Evolutionary conservation across 2,113 vertebrate genomes (phyloP).

Genomic region (Cyphomyrus plagiostoma): DNA sequence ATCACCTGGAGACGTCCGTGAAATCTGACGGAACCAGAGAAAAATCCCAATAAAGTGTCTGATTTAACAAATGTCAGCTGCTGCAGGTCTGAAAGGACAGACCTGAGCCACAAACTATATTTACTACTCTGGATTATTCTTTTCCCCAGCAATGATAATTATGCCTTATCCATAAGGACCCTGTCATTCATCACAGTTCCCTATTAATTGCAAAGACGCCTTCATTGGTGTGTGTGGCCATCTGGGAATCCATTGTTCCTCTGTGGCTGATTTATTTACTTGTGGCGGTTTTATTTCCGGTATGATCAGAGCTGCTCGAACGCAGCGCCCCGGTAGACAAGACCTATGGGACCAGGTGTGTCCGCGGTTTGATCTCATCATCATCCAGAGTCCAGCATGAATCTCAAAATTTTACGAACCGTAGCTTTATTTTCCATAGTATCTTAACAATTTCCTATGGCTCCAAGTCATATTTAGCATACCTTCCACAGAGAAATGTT

Average conservation of each 20-base stretch:
- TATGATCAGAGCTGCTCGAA: background rate
- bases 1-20: background rate
- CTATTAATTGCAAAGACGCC: background rate
- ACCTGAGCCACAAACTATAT: background rate
- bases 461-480: background rate
- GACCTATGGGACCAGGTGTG: no score
- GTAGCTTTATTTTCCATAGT: background rate
- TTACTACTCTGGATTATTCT: background rate
- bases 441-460: background rate
- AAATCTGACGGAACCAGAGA: background rate
- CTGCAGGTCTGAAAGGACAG: background rate
- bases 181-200: slow-evolving; percentile 5
- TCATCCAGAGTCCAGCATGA: background rate
- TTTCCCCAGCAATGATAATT: background rate
- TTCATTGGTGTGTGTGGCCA: background rate
- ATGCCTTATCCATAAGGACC: background rate
- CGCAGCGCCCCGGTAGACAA: background rate
- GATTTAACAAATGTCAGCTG: slow-evolving; percentile 4
- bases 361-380: background rate
- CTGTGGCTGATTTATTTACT: background rate
- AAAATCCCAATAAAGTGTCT: background rate
- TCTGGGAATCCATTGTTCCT: background rate
- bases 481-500: background rate
- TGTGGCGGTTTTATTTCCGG: background rate
- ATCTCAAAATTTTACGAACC: background rate